These are phyloP conservation scores for Chrysemys picta DNA, from an alignment of 2,113 vertebrate genomes.

Conservation along the genomic window DNA sequence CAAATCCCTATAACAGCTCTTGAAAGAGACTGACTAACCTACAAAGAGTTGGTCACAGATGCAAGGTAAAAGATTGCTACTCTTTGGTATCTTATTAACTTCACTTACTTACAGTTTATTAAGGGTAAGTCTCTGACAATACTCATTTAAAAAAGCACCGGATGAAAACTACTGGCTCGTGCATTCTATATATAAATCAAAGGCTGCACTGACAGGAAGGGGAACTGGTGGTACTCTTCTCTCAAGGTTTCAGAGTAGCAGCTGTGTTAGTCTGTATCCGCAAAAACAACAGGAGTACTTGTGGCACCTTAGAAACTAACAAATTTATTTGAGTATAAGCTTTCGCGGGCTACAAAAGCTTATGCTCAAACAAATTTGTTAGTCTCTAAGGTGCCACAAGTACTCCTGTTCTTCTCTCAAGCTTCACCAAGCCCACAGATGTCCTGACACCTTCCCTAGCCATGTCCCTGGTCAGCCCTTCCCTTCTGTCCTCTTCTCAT, in stretches of 20 bases:
- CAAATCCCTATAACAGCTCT: background rate
- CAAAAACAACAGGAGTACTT: no score
- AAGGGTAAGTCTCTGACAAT: background rate
- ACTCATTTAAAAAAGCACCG: background rate
- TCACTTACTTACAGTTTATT: slow-evolving; percentile 4
- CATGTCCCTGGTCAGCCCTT: rapidly evolving
- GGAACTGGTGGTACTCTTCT: background rate
- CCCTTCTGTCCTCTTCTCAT: background rate
- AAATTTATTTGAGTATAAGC: no score
- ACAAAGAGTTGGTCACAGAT: background rate
- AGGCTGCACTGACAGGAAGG: background rate
- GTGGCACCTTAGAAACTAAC: no score
- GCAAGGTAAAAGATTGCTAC: background rate
- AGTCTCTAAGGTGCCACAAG: no score
- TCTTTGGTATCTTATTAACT: background rate
- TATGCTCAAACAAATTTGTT: no score
- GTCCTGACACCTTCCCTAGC: background rate
- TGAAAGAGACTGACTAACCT: background rate
- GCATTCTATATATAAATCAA: background rate
- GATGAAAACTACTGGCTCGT: background rate
- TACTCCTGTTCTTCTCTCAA: background rate
- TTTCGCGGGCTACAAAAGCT: no score
- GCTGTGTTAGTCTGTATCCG: no score
- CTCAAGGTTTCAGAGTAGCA: background rate
- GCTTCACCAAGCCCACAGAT: background rate